These are phyloP conservation scores for Drosophila repletoides DNA, from an alignment of 1,140 invertebrate species.

Conservation along the genomic window DNA sequence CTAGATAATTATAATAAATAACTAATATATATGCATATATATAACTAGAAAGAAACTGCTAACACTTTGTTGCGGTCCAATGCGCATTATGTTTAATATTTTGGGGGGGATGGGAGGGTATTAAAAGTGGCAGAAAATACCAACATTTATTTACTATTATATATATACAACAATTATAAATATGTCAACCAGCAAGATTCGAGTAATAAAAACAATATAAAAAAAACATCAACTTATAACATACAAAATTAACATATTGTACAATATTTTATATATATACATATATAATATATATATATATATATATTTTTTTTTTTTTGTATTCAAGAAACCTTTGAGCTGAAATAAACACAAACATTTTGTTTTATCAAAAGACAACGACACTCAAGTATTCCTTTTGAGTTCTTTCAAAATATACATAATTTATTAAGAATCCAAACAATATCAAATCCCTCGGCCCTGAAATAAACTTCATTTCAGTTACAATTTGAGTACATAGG, in stretches of 20 bases:
- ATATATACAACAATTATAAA: constrained; percentile 49
- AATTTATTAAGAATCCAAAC: background rate
- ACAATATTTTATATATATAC: constrained; percentile 62
- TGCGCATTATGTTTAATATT: constrained; percentile 26
- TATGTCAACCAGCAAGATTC: constrained; percentile 45
- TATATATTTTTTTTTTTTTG: constrained; percentile 40
- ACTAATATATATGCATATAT: constrained; percentile 41
- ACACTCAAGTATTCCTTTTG: background rate
- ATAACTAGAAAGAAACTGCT: constrained; percentile 35
- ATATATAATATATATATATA: constrained; percentile 46
- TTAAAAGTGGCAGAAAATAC: constrained; percentile 20
- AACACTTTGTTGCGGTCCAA: constrained; percentile 11
- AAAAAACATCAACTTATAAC: background rate
- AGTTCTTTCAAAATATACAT: background rate
- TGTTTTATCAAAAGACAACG: constrained; percentile 56
- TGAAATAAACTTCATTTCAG: too few species aligned
- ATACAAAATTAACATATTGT: constrained; percentile 58
- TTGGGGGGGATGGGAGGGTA: background rate
- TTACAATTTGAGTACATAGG: too few species aligned
- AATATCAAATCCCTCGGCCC: background rate
- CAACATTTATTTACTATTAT: constrained; percentile 63
- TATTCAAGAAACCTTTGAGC: constrained; percentile 59
- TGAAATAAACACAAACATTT: constrained; percentile 70
- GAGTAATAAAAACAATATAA: constrained; percentile 6
- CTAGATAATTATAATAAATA: constrained; percentile 73